Base-by-base conservation (phyloP, 2,797 vertebrate species). In the Enteromius trimaculatus region DNA sequence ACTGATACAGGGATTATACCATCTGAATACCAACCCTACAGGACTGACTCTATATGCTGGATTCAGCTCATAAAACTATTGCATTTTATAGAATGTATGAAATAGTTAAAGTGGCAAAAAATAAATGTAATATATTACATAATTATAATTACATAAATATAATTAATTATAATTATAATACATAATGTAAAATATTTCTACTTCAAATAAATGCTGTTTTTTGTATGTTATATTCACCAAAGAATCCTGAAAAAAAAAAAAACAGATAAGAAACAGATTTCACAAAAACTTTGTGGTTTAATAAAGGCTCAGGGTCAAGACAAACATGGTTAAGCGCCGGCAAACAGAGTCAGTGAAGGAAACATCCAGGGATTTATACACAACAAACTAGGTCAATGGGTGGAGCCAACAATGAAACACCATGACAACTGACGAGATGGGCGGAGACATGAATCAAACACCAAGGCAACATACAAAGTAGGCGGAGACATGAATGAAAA, bases 1-100 rank as follows among this genome's bases (percentile, higher is more conserved):
- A 49, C 79, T 68, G 85, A 86, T 81, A 80, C 42, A 37, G 79
- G 77, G 82, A 84, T 86, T 84, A 84, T 55, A 70, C 34, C 78
- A 76, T 84, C 79, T 34, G 44, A 81, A 81, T 82, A 81, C 77
- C 31, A 80, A 83, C 55, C 26, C 66, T 62, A 80, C 49, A 77
- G 75, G 39, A 69, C 80, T 68, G 26, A 77, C n/a, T 80, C 4
- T 26, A 8, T 75, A 51, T 74, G 60, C 29, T 51, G 21, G n/a
- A 53, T 37, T 39, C 3, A 29, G 51, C 60, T 49, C 26, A 78
- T 49, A 65, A 49, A 49, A 49, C 19, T 47, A 78, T 47, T 64
- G 26, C 26, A 21, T 58, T 39, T 17, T 17, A 23, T 17, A 58
- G 21, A 1, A 17, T 4, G 0, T 9, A 58, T 76, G 16, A 17